A percentile compares a stretch with the other conserved stretches of the same genome.
Evolutionary conservation across 2,113 vertebrate genomes (phyloP).

Genomic region (Aspidoscelis tigris): DNA sequence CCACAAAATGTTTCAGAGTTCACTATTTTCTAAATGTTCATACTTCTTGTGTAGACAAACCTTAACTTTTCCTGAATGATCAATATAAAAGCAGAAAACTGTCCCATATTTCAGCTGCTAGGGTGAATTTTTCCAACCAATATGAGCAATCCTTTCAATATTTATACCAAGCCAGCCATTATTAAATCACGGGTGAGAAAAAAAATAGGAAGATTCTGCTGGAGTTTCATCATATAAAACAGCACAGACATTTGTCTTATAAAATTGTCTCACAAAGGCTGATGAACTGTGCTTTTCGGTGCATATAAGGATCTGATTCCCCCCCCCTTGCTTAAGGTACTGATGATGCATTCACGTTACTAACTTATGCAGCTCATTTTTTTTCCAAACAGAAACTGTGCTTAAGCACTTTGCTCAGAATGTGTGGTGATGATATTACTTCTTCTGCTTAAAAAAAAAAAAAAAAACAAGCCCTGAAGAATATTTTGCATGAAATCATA

Average conservation of each 20-base stretch:
- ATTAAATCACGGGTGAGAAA: constrained; percentile 82
- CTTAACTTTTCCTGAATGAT: constrained; percentile 62
- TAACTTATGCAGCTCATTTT: constrained; percentile 78
- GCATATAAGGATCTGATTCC: constrained; percentile 73
- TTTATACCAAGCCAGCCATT: constrained; percentile 80
- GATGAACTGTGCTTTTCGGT: constrained; percentile 72
- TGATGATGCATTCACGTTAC: constrained; percentile 71
- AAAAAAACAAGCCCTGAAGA: constrained; percentile 44
- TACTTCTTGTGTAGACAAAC: constrained; percentile 68
- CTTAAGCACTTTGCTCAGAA: constrained; percentile 77
- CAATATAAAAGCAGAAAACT: constrained; percentile 71
- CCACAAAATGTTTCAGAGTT: constrained; percentile 57
- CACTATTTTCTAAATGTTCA: constrained; percentile 66
- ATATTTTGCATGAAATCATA: constrained; percentile 62
- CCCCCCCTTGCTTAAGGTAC: constrained; percentile 77
- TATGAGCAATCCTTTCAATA: constrained; percentile 73
- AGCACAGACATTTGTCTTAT: constrained; percentile 77
- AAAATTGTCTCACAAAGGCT: constrained; percentile 73
- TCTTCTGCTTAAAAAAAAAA: constrained; percentile 53
- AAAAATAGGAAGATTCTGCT: constrained; percentile 67
- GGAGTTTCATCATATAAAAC: constrained; percentile 78
- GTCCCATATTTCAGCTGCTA: constrained; percentile 64
- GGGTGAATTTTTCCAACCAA: constrained; percentile 29
- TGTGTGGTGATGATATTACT: constrained; percentile 70
- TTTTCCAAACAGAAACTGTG: constrained; percentile 73